Evolutionary conservation across 2,113 vertebrate species (phyloP), one percentile per base, ranked within the genome.

Genomic region (Danionella cerebrum): DNA sequence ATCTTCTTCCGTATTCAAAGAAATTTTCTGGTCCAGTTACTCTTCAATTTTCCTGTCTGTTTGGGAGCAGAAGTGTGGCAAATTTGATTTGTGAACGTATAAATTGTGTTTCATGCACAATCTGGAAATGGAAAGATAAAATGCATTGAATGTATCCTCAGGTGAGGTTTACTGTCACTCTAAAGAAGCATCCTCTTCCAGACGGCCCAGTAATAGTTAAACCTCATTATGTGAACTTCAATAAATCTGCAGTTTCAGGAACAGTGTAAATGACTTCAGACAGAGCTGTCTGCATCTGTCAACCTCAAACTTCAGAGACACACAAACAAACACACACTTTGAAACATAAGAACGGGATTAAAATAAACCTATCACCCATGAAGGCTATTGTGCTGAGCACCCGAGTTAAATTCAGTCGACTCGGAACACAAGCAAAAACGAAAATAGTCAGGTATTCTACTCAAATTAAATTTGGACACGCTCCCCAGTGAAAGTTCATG

Each of bases 261-360:
- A 16, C 22, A 29, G 29, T 11, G 24, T 45, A 31, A 59, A 57
- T 58, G 33, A 58, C 36, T 50, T 47, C 35, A 51, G 62, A 65
- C 45, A 35, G 53, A 38, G 57, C 39, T 33, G 57, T 63, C 47
- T 55, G 21, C 50, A 21, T 22, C 10, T 22, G n/a, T 64, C 57
- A 63, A n/a, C 64, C 13, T 66, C 62, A 67, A 35, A 64, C 42
- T 50, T 64, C 29, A 36, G 18, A 64, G 60, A 64, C 53, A 57
- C 52, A 12, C 14, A 22, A 16, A 33, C 16, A 45, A n/a, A 36
- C 36, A 24, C 44, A 31, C 31, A 35, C 35, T 16, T 19, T 0
- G n/a, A 62, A 48, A 33, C 29, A 64, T 48, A 48, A 48, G 44
- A 48, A 24, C 13, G 5, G 60, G 42, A 64, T 64, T 64, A 48